Conservation (phyloP, 1,140 invertebrate genomes). For the Berghia stephanieae region DNA sequence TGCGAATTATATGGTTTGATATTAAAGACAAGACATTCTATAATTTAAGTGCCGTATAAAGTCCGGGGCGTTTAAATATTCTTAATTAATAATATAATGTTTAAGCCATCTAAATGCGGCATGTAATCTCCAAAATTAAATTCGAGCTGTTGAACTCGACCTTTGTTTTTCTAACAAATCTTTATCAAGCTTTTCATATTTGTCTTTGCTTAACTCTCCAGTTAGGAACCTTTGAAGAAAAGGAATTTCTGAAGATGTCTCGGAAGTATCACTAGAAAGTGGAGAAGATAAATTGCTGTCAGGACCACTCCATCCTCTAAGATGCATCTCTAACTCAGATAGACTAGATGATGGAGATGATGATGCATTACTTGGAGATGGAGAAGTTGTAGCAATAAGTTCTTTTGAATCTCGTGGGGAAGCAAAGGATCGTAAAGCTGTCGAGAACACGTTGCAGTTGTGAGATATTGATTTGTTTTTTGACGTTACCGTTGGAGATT, state of each 20-base stretch:
- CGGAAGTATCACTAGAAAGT: neutral
- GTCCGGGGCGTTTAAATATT: too few species aligned
- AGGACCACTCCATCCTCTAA: neutral
- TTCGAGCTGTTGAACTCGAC: too few species aligned
- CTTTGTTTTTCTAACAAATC: conserved; percentile 16
- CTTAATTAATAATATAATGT: too few species aligned
- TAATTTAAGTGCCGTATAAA: too few species aligned
- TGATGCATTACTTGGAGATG: neutral
- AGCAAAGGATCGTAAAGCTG: neutral
- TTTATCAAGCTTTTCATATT: conserved; percentile 17
- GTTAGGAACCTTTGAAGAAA: conserved; percentile 28
- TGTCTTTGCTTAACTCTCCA: conserved; percentile 25
- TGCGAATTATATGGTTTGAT: too few species aligned
- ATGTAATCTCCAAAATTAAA: too few species aligned
- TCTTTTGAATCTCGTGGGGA: neutral
- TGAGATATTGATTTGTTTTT: too few species aligned
- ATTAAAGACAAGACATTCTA: too few species aligned
- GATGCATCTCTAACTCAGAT: conserved; percentile 18
- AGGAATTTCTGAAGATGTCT: neutral
- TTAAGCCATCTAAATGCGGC: too few species aligned
- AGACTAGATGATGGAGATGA: neutral
- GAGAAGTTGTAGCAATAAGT: neutral
- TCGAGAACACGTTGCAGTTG: neutral
- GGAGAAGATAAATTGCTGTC: neutral
- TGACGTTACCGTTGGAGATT: too few species aligned